Conservation (phyloP, 2,797 vertebrate species). For the Tokudaia muenninki region DNA sequence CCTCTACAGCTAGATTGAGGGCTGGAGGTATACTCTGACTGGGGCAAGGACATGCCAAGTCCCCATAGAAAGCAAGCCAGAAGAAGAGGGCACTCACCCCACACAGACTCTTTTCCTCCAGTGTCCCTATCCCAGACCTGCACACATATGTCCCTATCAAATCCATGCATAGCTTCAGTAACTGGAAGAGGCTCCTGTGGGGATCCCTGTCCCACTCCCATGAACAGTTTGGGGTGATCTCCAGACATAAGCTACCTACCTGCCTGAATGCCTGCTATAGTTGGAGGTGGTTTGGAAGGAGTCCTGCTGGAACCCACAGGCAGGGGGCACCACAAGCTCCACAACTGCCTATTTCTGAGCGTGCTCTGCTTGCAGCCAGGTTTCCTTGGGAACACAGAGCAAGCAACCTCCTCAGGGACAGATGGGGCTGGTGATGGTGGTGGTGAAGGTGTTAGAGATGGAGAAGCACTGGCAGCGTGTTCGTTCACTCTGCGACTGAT, state of each 20-base stretch:
- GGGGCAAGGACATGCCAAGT: not conserved
- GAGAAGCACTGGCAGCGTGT: not conserved
- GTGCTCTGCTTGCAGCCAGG: not conserved
- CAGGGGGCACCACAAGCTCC: not conserved
- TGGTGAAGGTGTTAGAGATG: rapidly evolving
- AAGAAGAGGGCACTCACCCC: not conserved
- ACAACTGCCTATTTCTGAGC: not conserved
- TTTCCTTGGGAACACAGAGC: not conserved
- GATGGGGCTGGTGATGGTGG: not conserved
- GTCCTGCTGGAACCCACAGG: not conserved
- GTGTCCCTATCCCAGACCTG: not conserved
- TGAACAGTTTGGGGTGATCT: not conserved
- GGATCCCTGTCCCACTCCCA: not conserved
- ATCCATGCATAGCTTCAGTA: not conserved
- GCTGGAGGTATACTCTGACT: not conserved
- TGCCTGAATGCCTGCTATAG: not conserved
- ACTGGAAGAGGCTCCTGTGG: not conserved
- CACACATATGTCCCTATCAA: not conserved
- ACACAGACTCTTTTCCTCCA: not conserved
- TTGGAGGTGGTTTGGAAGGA: not conserved
- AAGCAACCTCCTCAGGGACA: not conserved
- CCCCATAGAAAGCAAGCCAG: not conserved
- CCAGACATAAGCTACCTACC: not conserved
- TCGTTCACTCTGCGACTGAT: not conserved
- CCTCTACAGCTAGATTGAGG: not conserved